A percentile compares a stretch with the other conserved stretches of the same genome.
Evolutionary conservation across 2,888 invertebrate genomes (phyloP).

Genomic region (Metallyticus violacea): DNA sequence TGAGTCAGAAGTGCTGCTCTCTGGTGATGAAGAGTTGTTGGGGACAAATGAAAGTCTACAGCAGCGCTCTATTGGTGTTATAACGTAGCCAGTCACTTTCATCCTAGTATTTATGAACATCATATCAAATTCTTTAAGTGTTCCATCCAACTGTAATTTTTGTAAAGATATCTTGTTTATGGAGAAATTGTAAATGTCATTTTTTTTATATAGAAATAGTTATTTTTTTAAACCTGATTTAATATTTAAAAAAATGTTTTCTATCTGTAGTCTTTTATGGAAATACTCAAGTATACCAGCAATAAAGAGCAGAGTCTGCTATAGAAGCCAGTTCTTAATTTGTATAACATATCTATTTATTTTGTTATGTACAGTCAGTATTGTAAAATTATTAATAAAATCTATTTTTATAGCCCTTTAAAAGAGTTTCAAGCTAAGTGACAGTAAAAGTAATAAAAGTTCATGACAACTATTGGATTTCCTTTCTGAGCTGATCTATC

Average conservation of each 20-base stretch:
- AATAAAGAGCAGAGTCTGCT: not conserved
- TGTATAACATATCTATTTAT: not conserved
- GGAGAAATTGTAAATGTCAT: not conserved
- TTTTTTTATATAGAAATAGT: not conserved
- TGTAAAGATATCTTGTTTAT: not conserved
- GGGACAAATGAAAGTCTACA: constrained; percentile 44
- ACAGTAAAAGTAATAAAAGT: too few species aligned
- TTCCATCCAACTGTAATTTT: constrained; percentile 12
- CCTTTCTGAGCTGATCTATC: too few species aligned
- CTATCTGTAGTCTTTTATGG: too few species aligned
- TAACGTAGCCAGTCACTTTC: not conserved
- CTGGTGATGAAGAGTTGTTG: constrained; percentile 57
- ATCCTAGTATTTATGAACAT: not conserved
- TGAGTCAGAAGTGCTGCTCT: constrained; percentile 54
- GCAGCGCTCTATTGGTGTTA: constrained; percentile 11
- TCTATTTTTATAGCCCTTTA: not conserved
- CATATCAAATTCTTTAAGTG: not conserved
- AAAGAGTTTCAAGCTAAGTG: too few species aligned
- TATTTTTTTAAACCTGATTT: too few species aligned
- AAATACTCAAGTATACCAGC: not conserved
- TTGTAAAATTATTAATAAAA: not conserved
- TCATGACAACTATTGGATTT: too few species aligned
- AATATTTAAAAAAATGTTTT: too few species aligned
- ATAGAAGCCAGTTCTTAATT: not conserved
- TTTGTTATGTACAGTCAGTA: not conserved